These are phyloP conservation scores for Pimpla rufipes DNA, from an alignment of 2,888 invertebrate genomes.

Conservation along the genomic window DNA sequence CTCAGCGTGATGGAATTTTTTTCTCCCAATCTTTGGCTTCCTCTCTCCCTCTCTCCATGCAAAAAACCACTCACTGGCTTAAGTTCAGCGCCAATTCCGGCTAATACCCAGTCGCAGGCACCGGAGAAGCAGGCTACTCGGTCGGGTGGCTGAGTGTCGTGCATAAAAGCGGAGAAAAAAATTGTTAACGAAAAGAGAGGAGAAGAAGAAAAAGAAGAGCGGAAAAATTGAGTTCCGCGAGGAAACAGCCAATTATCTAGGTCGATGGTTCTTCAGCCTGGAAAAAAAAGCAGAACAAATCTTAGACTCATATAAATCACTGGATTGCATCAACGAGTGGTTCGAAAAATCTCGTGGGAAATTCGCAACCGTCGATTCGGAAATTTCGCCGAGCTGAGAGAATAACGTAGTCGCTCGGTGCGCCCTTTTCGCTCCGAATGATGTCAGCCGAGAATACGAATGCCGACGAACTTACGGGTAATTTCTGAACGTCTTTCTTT, in stretches of 20 bases:
- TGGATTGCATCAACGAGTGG: conserved; percentile 18
- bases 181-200: neutral
- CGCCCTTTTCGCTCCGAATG: neutral
- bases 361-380: conserved; percentile 21
- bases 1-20: conserved; percentile 46
- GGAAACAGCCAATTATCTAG: conserved; percentile 32
- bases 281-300: neutral
- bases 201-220: too few relatives aligned
- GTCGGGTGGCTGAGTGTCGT: neutral
- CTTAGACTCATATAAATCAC: neutral
- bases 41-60: conserved; percentile 8
- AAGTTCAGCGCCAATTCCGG: conserved; percentile 25
- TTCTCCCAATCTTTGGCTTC: conserved; percentile 18
- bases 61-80: conserved; percentile 36
- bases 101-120: conserved; percentile 20
- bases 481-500: conserved; percentile 1
- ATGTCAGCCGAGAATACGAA: conserved; percentile 24
- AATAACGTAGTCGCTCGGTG: neutral
- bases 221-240: neutral
- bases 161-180: neutral
- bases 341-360: conserved; percentile 17
- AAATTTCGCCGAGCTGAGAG: neutral
- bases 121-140: neutral
- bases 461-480: conserved; percentile 30
- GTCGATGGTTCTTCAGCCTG: conserved; percentile 15